phyloP scores from a whole-genome alignment of 35 echinoderm and acorn worm species.

The Strongylocentrotus purpuratus region DNA sequence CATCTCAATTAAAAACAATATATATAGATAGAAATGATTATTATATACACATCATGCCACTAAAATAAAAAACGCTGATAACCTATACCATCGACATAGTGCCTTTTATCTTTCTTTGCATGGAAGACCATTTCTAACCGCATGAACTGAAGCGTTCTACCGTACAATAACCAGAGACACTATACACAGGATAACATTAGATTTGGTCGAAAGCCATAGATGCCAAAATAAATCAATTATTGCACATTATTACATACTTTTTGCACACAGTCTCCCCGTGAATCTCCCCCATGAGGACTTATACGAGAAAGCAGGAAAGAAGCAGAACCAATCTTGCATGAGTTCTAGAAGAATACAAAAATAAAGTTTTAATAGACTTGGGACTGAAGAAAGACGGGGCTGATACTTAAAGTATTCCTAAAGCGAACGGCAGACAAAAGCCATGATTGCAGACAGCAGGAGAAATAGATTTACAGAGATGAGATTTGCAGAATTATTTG shows the following conservation, averaged over 20 bases:
- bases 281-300: neutral
- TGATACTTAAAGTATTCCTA: neutral
- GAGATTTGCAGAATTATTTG: neutral
- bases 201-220: neutral
- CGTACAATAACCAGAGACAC: neutral
- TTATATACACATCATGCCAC: neutral
- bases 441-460: neutral
- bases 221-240: neutral
- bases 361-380: neutral
- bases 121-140: neutral
- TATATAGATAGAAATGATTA: neutral
- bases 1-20: conserved; percentile 6
- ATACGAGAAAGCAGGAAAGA: neutral
- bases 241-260: neutral
- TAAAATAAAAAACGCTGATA: neutral
- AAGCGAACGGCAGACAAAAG: neutral
- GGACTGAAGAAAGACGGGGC: neutral
- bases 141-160: neutral
- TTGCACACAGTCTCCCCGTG: neutral
- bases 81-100: neutral
- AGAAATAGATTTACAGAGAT: conserved; percentile 10
- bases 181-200: neutral
- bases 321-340: neutral
- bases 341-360: neutral
- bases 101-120: neutral